A percentile compares a stretch with the other conserved stretches of the same genome.
phyloP scores from a whole-genome alignment of 2,113 vertebrate genomes.

The Eudorcas thomsonii region DNA sequence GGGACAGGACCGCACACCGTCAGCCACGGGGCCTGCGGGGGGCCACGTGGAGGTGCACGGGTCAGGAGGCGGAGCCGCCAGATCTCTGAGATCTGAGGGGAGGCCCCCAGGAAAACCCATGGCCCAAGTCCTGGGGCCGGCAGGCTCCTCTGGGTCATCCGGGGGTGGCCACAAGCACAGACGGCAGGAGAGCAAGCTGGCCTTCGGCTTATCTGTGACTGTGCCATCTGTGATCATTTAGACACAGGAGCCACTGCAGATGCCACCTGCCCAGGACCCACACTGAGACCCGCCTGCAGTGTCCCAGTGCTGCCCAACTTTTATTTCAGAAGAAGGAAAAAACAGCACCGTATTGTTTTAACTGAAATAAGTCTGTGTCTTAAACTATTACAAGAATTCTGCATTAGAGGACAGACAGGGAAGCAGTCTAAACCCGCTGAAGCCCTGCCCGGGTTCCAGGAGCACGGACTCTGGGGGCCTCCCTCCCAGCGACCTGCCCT shows the following conservation, averaged over 20 bases:
- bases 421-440: too few species aligned
- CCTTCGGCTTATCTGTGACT: background rate
- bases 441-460: background rate
- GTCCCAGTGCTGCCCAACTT: background rate
- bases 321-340: background rate
- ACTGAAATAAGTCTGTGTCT: background rate
- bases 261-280: background rate
- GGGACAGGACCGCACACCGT: background rate
- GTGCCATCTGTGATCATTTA: too few species aligned
- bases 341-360: accelerated
- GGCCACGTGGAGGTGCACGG: background rate
- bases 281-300: too few species aligned
- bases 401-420: background rate
- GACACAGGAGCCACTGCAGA: background rate
- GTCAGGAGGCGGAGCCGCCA: too few species aligned
- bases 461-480: accelerated
- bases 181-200: background rate
- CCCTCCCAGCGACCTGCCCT: background rate
- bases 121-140: background rate
- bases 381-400: background rate
- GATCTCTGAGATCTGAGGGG: too few species aligned
- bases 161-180: accelerated
- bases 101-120: background rate
- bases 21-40: background rate
- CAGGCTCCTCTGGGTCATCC: background rate